Base-by-base conservation (phyloP, 2,797 vertebrate genomes). In the Serranus cabrilla region DNA sequence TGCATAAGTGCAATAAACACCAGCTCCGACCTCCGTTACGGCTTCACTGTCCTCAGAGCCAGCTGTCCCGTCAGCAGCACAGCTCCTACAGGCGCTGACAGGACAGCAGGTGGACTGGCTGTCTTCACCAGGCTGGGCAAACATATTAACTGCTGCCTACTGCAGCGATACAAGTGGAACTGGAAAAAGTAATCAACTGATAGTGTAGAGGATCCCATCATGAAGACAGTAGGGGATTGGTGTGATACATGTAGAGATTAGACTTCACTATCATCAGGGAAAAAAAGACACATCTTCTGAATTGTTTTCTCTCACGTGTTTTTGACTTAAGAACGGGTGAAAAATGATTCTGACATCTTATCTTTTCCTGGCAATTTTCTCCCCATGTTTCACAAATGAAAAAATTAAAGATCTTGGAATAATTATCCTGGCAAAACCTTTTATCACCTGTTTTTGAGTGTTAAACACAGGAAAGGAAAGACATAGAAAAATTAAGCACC, bases 1-100 rank as follows among this genome's bases (percentile, higher is more conserved):
- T 52, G 12, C 23, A 4, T 54, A 52, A 69, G 23, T 17, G 4
- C 6, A 27, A 55, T 17, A 27, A 11, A 51, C 66, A 52, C 12
- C 1, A 13, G 13, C 34, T 11, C 25, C 2, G 16, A 45, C 67
- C 17, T 78, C 49, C 2, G 12, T 18, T 55, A 43, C 18, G 12
- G 58, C 51, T 40, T 62, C 7, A 66, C 43, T 46, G 51, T 74
- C 59, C 47, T 56, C 52, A 5, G 11, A 45, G 9, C 23, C 37
- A 37, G 43, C 59, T 61, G 59, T 47, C 59, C 42, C 20, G 59
- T 61, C 59, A 46, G 42, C 59, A 2, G 25, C 23, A 14, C 4
- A 5, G 25, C 43, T 17, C 18, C 10, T 5, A 4, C 3, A 56
- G 43, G 43, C 31, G 45, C 40, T 71, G 58, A 27, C 43, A 63